phyloP scores from a whole-genome alignment of 23 tunicate species.

The Clavelina lepadiformis region DNA sequence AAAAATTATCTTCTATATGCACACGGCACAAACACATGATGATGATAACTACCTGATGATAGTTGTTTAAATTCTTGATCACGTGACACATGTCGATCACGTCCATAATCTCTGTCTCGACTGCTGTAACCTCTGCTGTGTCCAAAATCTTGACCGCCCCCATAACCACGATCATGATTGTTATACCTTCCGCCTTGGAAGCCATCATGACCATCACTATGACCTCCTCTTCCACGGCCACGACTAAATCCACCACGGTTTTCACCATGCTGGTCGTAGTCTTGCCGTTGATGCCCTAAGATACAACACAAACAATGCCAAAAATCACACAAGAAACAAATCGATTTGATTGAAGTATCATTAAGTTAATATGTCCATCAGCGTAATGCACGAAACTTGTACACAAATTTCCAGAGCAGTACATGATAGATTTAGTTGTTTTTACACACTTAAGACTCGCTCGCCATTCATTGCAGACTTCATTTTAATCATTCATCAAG shows the following conservation, averaged over 20 bases:
- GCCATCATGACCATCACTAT: slow-evolving; percentile 25
- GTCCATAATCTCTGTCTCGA: slow-evolving; percentile 30
- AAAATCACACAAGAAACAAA: too few relatives aligned
- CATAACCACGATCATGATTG: slow-evolving; percentile 6
- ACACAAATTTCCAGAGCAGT: not conserved
- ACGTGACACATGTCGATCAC: slow-evolving; percentile 18
- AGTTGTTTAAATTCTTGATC: slow-evolving; percentile 37
- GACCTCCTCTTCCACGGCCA: slow-evolving; percentile 31
- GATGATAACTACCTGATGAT: slow-evolving; percentile 24
- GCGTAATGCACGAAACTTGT: too few relatives aligned
- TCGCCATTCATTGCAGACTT: not conserved
- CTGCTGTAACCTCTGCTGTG: slow-evolving; percentile 12
- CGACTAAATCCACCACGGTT: slow-evolving; percentile 1
- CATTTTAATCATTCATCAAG: too few relatives aligned
- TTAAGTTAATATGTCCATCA: too few relatives aligned
- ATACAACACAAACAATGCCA: not conserved
- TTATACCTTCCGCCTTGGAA: slow-evolving; percentile 6
- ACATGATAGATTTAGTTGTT: not conserved
- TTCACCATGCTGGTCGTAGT: slow-evolving; percentile 22
- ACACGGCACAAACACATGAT: not conserved
- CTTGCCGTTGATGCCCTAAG: slow-evolving; percentile 31
- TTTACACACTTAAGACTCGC: slow-evolving; percentile 8
- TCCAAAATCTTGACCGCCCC: slow-evolving; percentile 16
- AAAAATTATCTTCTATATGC: not conserved
- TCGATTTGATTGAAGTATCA: too few relatives aligned